Conservation (phyloP, 2,113 vertebrate genomes). For the Speoplatyrhinus poulsoni region DNA sequence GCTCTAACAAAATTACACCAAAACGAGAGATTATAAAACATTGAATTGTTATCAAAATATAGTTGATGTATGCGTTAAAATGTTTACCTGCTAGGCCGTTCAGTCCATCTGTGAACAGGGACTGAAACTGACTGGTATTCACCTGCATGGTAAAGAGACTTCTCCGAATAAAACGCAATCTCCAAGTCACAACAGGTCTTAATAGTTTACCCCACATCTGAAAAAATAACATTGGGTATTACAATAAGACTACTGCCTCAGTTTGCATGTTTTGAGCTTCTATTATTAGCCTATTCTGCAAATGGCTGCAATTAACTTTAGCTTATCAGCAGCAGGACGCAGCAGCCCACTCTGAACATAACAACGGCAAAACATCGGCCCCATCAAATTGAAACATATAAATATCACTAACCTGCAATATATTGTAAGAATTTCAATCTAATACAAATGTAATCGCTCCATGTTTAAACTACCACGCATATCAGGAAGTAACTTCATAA, state of each 20-base stretch:
- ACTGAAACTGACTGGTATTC: conserved; percentile 85
- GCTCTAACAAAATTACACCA: conserved; percentile 65
- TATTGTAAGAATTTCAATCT: not conserved
- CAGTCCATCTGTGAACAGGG: conserved; percentile 88
- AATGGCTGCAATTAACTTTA: too few species aligned
- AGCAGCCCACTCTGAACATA: not conserved
- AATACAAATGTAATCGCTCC: not conserved
- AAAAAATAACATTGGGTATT: conserved; percentile 9
- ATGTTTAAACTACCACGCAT: too few species aligned
- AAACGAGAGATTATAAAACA: not conserved
- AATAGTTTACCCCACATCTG: conserved; percentile 75
- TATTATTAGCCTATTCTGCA: too few species aligned
- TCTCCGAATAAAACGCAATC: conserved; percentile 53
- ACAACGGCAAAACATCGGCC: not conserved
- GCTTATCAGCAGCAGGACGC: not conserved
- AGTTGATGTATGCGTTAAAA: not conserved
- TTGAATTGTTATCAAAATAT: not conserved
- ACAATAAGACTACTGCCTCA: not conserved
- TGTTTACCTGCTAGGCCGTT: conserved; percentile 83
- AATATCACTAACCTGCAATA: conserved; percentile 11
- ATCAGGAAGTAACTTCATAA: conserved; percentile 27
- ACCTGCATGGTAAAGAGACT: conserved; percentile 82
- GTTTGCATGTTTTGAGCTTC: too few species aligned
- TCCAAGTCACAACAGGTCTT: conserved; percentile 29
- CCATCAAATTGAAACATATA: not conserved